phyloP scores from a whole-genome alignment of 2,797 vertebrate species.

The Scolopax bukidnonensis region DNA sequence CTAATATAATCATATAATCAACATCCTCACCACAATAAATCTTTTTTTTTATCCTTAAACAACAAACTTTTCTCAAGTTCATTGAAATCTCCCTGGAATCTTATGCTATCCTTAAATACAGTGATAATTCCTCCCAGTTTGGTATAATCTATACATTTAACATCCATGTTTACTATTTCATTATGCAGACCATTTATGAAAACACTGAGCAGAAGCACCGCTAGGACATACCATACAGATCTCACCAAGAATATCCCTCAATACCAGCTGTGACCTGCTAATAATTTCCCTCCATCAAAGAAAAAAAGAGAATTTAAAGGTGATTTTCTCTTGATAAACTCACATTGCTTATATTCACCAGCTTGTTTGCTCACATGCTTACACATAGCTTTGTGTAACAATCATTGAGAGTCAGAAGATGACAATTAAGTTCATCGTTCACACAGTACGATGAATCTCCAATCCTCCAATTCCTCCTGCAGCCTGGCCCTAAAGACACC shows the following conservation, averaged over 20 bases:
- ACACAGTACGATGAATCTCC: background rate
- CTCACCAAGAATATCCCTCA: background rate
- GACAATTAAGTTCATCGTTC: background rate
- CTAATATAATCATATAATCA: background rate
- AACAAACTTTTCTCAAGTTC: background rate
- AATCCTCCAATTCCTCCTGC: background rate
- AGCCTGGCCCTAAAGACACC: background rate
- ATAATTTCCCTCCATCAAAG: background rate
- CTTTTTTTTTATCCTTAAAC: too few relatives aligned
- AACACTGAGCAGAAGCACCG: background rate
- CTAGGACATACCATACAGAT: background rate
- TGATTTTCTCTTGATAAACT: background rate
- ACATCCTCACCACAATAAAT: background rate
- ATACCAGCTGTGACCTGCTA: accelerated
- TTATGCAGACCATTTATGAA: background rate
- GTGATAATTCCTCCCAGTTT: background rate
- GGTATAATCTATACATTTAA: background rate
- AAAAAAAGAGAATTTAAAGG: background rate
- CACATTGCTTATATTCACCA: background rate
- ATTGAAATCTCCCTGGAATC: background rate
- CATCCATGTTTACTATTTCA: background rate
- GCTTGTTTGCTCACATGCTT: background rate
- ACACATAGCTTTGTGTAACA: background rate
- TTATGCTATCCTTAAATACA: background rate
- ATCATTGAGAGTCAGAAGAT: background rate